phyloP scores from a whole-genome alignment of 1,140 invertebrate species.

The Ceratosolen fusciceps region DNA sequence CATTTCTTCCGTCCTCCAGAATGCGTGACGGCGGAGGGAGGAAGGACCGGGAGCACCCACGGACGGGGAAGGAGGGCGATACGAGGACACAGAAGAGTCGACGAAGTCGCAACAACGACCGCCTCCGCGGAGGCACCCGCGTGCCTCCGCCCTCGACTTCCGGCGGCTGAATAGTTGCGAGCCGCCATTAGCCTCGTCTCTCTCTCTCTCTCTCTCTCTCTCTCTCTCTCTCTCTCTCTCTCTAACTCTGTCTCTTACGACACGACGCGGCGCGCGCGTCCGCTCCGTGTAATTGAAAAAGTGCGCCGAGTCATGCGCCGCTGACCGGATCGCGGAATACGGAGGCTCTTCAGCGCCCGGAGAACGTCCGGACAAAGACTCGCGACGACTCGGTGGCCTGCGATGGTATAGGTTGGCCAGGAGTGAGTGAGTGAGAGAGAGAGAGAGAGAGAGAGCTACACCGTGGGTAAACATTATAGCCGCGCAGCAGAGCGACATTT shows the following conservation, averaged over 20 bases:
- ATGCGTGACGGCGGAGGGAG: background rate
- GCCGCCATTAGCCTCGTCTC: slow-evolving; percentile 15
- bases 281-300: slow-evolving; percentile 25
- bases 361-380: background rate
- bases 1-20: background rate
- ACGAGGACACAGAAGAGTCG: slow-evolving; percentile 19
- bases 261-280: background rate
- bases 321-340: background rate
- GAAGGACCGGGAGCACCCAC: too few relatives aligned
- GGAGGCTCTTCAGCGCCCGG: background rate
- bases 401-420: background rate
- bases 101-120: slow-evolving; percentile 15
- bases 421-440: slow-evolving; percentile 5
- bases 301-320: slow-evolving; percentile 27
- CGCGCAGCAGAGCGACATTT: background rate
- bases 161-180: slow-evolving; percentile 22
- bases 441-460: background rate
- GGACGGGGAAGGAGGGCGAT: background rate
- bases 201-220: too few relatives aligned
- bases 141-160: slow-evolving; percentile 48
- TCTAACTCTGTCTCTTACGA: slow-evolving; percentile 12
- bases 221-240: too few relatives aligned
- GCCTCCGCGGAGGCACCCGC: background rate
- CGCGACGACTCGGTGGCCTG: background rate
- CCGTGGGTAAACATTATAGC: slow-evolving; percentile 12